Percentiles rank a stretch among this genome's conserved stretches.
Conservation (phyloP, 2,797 vertebrate genomes). For the Coregonus suidteri region DNA sequence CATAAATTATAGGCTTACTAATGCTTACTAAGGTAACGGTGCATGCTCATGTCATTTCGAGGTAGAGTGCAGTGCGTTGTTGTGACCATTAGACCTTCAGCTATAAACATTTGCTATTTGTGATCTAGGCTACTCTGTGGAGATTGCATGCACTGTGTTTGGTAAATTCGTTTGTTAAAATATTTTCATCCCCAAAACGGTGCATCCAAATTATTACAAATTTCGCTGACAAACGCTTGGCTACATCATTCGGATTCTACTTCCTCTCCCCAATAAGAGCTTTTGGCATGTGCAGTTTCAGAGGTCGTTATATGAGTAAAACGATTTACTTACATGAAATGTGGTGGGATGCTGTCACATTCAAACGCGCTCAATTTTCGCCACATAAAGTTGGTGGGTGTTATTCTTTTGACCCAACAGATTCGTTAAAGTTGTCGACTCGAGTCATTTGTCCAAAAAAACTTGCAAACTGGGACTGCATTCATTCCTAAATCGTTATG, state of each 20-base stretch:
- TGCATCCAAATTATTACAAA: background rate
- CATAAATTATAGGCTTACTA: too few relatives aligned
- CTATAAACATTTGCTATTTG: slow-evolving; percentile 15
- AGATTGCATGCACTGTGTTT: background rate
- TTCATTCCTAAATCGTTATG: slow-evolving; percentile 14
- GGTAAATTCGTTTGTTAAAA: background rate
- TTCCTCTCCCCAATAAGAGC: background rate
- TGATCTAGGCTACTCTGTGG: background rate
- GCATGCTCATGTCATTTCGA: slow-evolving; percentile 21
- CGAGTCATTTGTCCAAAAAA: slow-evolving; percentile 35
- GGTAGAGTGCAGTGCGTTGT: slow-evolving; percentile 33
- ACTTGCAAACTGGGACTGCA: slow-evolving; percentile 33
- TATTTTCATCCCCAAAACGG: background rate
- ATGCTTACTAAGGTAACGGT: background rate
- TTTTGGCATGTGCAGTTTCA: background rate
- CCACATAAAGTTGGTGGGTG: background rate
- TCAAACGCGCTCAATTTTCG: slow-evolving; percentile 21
- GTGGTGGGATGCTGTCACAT: slow-evolving; percentile 31
- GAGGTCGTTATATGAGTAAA: slow-evolving; percentile 3
- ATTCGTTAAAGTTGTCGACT: background rate
- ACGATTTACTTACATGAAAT: slow-evolving; percentile 46
- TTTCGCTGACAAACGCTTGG: background rate
- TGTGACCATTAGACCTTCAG: slow-evolving; percentile 48
- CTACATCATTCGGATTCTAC: background rate
- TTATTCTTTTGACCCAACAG: slow-evolving; percentile 12